Conservation (phyloP, 2,888 invertebrate genomes). For the Ecdyonurus torrentis region DNA sequence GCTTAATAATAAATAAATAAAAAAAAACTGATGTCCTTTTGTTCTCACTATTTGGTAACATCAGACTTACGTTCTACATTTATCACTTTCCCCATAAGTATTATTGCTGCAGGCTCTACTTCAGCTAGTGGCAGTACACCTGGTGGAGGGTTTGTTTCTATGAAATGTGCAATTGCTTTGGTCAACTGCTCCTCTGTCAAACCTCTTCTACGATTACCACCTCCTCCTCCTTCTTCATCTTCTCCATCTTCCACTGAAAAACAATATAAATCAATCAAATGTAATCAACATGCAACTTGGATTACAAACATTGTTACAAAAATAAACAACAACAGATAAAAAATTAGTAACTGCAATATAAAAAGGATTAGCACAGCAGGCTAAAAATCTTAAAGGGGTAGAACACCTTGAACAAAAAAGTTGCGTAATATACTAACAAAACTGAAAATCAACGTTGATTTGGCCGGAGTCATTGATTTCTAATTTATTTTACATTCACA, state of each 20-base stretch:
- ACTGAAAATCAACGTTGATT: no score
- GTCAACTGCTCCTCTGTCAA: slow-evolving; percentile 23
- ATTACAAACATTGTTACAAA: background rate
- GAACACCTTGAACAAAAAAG: no score
- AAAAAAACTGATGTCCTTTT: background rate
- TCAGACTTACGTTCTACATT: slow-evolving; percentile 45
- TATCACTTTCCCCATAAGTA: slow-evolving; percentile 68
- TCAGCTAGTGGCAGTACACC: slow-evolving; percentile 62
- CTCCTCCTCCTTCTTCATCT: slow-evolving; percentile 12
- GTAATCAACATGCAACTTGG: background rate
- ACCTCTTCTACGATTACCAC: slow-evolving; percentile 11
- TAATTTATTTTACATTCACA: no score
- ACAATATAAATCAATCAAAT: background rate
- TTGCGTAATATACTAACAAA: no score
- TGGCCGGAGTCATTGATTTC: no score
- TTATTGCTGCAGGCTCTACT: slow-evolving; percentile 61
- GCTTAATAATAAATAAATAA: background rate
- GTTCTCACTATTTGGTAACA: background rate
- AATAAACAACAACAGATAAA: background rate
- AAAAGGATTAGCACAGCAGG: background rate
- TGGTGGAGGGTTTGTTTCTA: slow-evolving; percentile 47
- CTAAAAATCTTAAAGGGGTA: no score
- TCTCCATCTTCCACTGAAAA: slow-evolving; percentile 12
- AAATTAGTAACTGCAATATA: no score
- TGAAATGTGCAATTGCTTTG: slow-evolving; percentile 52